Conservation (phyloP, 2,888 invertebrate genomes). For the Adelognathus sp. region DNA sequence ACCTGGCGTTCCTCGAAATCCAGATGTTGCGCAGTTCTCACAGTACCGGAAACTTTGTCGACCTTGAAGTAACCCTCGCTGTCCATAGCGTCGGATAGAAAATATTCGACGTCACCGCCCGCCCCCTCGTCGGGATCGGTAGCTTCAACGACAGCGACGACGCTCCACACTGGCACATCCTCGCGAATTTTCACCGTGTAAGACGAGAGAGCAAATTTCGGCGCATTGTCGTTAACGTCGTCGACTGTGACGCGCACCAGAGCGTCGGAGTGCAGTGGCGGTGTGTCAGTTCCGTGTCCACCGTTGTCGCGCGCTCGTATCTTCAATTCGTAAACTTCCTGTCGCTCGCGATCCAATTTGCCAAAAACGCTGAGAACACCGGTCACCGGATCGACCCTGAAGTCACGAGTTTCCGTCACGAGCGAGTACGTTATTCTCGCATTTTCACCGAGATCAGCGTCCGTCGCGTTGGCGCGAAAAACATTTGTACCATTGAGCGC, state of each 20-base stretch:
- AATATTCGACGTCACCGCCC: slow-evolving; percentile 91
- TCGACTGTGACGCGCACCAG: slow-evolving; percentile 91
- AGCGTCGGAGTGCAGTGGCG: slow-evolving; percentile 89
- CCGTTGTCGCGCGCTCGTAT: slow-evolving; percentile 92
- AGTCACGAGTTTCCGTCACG: slow-evolving; percentile 89
- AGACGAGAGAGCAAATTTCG: slow-evolving; percentile 89
- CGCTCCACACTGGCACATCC: slow-evolving; percentile 93
- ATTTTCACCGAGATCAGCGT: slow-evolving; percentile 92
- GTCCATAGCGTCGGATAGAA: slow-evolving; percentile 86
- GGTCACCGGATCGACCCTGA: slow-evolving; percentile 88
- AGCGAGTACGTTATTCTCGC: slow-evolving; percentile 88
- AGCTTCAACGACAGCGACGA: slow-evolving; percentile 91
- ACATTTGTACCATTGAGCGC: slow-evolving; percentile 93
- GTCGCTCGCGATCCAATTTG: slow-evolving; percentile 92
- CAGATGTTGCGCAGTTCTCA: slow-evolving; percentile 89
- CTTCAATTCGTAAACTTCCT: slow-evolving; percentile 90
- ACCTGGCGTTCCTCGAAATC: slow-evolving; percentile 96
- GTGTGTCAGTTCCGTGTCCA: slow-evolving; percentile 82
- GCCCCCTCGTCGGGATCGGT: slow-evolving; percentile 93
- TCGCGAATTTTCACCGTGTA: slow-evolving; percentile 93
- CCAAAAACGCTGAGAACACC: slow-evolving; percentile 91
- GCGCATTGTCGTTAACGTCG: slow-evolving; percentile 95
- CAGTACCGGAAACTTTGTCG: slow-evolving; percentile 92
- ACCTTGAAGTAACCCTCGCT: slow-evolving; percentile 90
- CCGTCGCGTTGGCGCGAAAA: slow-evolving; percentile 91